Evolutionary conservation across 1,140 invertebrate genomes (phyloP).

Genomic region (Thereuonema tuberculata): DNA sequence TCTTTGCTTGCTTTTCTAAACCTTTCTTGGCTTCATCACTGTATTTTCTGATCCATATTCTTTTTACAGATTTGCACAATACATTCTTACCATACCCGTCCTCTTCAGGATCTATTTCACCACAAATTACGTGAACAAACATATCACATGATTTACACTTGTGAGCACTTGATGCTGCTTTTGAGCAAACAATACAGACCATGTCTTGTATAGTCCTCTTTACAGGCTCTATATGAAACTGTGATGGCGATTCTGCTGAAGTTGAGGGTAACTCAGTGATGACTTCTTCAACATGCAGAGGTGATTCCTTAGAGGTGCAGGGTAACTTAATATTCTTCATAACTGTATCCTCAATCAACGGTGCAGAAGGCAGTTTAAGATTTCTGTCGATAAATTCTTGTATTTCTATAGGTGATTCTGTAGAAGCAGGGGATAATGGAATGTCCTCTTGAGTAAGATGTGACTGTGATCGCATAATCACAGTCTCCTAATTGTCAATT

Average conservation of each 20-base stretch:
- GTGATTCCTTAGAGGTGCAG: conserved; percentile 14
- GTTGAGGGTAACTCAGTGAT: conserved; percentile 13
- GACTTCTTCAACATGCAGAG: conserved; percentile 12
- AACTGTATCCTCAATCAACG: conserved; percentile 11
- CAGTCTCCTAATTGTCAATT: neutral
- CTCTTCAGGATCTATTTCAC: conserved; percentile 11
- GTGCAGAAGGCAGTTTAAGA: conserved; percentile 12
- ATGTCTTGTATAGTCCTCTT: conserved; percentile 8
- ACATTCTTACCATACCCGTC: conserved; percentile 13
- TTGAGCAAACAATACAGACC: conserved; percentile 13
- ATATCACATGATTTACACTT: conserved; percentile 16
- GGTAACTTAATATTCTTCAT: conserved; percentile 13
- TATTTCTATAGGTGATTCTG: conserved; percentile 10
- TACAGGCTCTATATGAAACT: too few relatives aligned
- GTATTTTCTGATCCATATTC: conserved; percentile 14
- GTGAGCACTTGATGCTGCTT: conserved; percentile 15
- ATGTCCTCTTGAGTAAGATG: conserved; percentile 4
- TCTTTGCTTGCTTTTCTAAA: conserved; percentile 12
- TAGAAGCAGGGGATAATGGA: conserved; percentile 9
- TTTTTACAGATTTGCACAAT: conserved; percentile 15
- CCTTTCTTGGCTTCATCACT: conserved; percentile 9
- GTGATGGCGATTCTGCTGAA: conserved; percentile 15
- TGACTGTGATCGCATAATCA: neutral
- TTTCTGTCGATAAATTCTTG: conserved; percentile 11
- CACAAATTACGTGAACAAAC: conserved; percentile 13